phyloP scores from a whole-genome alignment of 1,140 invertebrate genomes.

The Hyles vespertilio region DNA sequence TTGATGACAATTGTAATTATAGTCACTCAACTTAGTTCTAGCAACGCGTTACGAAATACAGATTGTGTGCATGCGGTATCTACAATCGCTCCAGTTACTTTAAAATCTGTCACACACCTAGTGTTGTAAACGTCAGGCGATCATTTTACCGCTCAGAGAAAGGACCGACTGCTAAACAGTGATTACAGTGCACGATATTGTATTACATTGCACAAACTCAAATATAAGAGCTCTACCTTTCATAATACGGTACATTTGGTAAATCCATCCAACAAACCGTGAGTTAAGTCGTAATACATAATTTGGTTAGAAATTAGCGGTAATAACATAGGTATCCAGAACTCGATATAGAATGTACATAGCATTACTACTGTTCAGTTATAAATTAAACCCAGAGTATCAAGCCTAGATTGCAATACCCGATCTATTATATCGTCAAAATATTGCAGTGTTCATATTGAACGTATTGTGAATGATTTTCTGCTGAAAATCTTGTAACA shows the following conservation, averaged over 20 bases:
- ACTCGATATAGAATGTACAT: neutral
- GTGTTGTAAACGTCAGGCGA: constrained; percentile 25
- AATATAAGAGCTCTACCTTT: constrained; percentile 17
- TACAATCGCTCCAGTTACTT: constrained; percentile 1
- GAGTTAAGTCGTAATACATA: no score
- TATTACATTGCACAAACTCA: constrained; percentile 29
- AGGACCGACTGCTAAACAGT: constrained; percentile 19
- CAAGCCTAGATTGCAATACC: no score
- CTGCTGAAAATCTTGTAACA: neutral
- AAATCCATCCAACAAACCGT: neutral
- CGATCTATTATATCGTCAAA: no score
- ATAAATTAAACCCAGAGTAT: neutral
- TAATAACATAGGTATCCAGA: neutral
- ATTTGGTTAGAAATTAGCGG: no score
- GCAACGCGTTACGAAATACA: neutral
- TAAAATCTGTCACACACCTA: constrained; percentile 17
- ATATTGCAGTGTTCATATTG: no score
- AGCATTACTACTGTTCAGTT: neutral
- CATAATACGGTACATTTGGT: constrained; percentile 18
- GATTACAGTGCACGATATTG: constrained; percentile 30
- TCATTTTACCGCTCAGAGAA: constrained; percentile 29
- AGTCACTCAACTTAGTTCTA: constrained; percentile 1
- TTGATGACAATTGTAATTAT: constrained; percentile 6
- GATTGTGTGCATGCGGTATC: neutral
- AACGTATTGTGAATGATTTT: neutral